Percentiles rank a stretch among this genome's conserved stretches.
Conservation (phyloP, 1,140 invertebrate genomes). For the Anoplolepis gracilipes region DNA sequence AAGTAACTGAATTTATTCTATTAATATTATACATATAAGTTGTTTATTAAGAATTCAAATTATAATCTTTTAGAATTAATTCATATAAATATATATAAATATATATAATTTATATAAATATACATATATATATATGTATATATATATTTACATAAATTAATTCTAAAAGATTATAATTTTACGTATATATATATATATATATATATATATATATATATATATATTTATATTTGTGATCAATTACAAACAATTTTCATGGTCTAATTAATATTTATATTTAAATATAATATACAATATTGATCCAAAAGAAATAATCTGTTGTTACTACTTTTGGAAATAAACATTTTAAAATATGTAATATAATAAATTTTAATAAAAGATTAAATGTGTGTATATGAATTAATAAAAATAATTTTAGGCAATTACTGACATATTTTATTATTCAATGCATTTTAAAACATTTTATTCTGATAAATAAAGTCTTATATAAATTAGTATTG, state of each 20-base stretch:
- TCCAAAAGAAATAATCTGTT: too few species aligned
- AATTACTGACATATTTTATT: not conserved
- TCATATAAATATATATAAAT: constrained; percentile 1
- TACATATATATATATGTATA: too few species aligned
- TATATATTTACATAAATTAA: too few species aligned
- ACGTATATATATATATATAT: not conserved
- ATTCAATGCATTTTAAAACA: not conserved
- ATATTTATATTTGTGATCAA: not conserved
- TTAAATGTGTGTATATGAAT: not conserved
- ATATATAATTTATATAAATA: constrained; percentile 15
- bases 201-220: constrained; percentile 7
- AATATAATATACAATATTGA: not conserved
- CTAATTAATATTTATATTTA: not conserved
- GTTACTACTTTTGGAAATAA: not conserved
- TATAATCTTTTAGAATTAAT: not conserved
- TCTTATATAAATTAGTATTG: not conserved
- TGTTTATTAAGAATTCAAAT: not conserved
- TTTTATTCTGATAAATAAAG: not conserved
- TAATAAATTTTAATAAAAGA: not conserved
- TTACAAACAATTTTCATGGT: too few species aligned
- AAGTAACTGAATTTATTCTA: constrained; percentile 3
- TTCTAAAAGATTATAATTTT: too few species aligned
- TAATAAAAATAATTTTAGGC: constrained; percentile 1
- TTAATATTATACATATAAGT: not conserved
- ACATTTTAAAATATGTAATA: not conserved